Evolutionary conservation across 2,113 vertebrate genomes (phyloP), one percentile per base, ranked within the genome.

Genomic region (Chelonoidis abingdonii): DNA sequence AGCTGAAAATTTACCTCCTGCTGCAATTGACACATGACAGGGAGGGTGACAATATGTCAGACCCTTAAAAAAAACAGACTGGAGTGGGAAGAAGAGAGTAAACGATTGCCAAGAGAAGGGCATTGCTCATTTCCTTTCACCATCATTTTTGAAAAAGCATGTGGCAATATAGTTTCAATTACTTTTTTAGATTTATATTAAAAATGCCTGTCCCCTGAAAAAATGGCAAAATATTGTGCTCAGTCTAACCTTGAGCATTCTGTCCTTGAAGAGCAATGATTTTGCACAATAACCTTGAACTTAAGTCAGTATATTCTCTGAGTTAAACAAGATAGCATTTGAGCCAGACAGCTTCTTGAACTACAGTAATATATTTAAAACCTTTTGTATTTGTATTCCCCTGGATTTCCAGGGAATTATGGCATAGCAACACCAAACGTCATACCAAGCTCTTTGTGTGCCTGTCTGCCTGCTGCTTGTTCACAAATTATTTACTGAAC

Each of bases 281-380:
- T 97, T 94, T 93, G 87, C 93, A 47, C 44, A 84, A 79, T 95
- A 95, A 93, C 81, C 84, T 85, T 92, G 75, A 41, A 83, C 80
- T 87, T 29, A 54, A 83, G 86, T 89, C 89, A 93, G 79, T 94
- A 85, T 13, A 12, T 89, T 94, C 75, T 83, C 80, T 41, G 11
- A 16, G 27, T 91, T 97, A 95, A 82, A 86, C 86, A 86, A 92
- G 50, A 88, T 1, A 90, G 24, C 54, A 80, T 82, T 96, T 95
- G 81, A 65, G 69, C 79, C 35, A 41, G 11, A 53, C 25, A 49
- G n/a, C 80, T 95, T 88, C 54, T 94, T 86, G 53, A 94, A 31
- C 56, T 84, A 50, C 9, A 0, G 0, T 80, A 89, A 56, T 78
- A 3, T 78, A 72, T 86, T 79, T 88, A 27, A 8, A 94, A 79